Percentiles rank a stretch among this genome's conserved stretches.
These are phyloP conservation scores for Parauchenoglanis punctatus DNA, from an alignment of 2,797 vertebrate species.

Conservation along the genomic window DNA sequence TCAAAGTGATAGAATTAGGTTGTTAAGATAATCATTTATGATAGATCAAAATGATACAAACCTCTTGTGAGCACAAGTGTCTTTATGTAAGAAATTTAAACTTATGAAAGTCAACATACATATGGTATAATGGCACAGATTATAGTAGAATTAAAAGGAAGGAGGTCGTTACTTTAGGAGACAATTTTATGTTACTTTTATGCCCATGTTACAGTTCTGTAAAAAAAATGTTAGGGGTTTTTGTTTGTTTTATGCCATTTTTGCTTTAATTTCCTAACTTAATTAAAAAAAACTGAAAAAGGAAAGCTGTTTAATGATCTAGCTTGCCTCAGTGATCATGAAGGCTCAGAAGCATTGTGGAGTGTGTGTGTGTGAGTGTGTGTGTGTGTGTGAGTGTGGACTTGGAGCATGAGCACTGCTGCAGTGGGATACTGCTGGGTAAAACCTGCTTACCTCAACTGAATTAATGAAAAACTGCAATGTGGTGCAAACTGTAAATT, in stretches of 20 bases:
- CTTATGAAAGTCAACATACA: background rate
- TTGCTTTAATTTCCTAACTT: background rate
- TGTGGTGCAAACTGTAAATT: background rate
- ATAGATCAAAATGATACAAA: background rate
- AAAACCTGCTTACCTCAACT: slow-evolving; percentile 37
- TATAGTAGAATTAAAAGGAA: background rate
- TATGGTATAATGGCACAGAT: background rate
- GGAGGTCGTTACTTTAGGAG: background rate
- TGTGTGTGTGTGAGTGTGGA: background rate
- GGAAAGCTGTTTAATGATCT: background rate
- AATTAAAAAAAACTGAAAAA: background rate
- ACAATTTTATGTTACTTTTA: background rate
- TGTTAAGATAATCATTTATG: background rate
- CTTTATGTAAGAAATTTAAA: background rate
- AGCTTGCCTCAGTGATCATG: background rate
- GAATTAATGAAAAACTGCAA: slow-evolving; percentile 18
- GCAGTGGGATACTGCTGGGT: slow-evolving; percentile 3
- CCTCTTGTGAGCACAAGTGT: no score
- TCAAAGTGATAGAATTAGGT: background rate
- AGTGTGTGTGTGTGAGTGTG: background rate
- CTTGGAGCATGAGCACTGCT: slow-evolving; percentile 16
- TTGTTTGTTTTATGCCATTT: background rate
- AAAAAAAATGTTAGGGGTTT: background rate
- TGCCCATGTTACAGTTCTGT: background rate
- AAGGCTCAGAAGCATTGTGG: background rate